These are phyloP conservation scores for Beris morrisii DNA, from an alignment of 2,888 invertebrate genomes.

Conservation along the genomic window DNA sequence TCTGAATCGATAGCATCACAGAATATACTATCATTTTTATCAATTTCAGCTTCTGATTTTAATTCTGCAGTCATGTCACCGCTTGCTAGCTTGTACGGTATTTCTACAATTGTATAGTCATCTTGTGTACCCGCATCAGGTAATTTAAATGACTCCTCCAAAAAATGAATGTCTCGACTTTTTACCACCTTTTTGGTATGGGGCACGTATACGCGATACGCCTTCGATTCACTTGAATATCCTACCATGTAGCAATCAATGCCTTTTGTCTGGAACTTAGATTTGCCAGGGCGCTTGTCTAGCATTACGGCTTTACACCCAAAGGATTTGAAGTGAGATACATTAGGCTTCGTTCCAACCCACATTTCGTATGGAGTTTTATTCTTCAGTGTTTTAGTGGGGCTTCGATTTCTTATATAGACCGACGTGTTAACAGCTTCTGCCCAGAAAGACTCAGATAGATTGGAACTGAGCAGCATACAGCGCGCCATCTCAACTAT, in stretches of 20 bases:
- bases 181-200: background rate
- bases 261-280: constrained; percentile 40
- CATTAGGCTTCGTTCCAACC: constrained; percentile 37
- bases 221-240: constrained; percentile 34
- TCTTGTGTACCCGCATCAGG: no score
- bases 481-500: constrained; percentile 44
- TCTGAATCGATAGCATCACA: no score
- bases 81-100: no score
- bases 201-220: constrained; percentile 3
- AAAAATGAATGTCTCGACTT: constrained; percentile 17
- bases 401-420: constrained; percentile 38
- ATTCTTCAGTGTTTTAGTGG: constrained; percentile 37
- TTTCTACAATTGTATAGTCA: no score
- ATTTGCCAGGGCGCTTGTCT: constrained; percentile 32
- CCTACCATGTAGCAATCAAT: constrained; percentile 37
- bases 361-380: constrained; percentile 43
- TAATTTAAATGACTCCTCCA: background rate
- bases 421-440: constrained; percentile 40
- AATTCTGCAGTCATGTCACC: no score
- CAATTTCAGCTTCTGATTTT: no score
- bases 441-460: constrained; percentile 42
- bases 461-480: constrained; percentile 42
- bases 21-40: no score
- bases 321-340: constrained; percentile 39
- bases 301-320: constrained; percentile 37